Base-by-base conservation (phyloP, 2,888 invertebrate genomes). In the Drosophila crucigera region DNA sequence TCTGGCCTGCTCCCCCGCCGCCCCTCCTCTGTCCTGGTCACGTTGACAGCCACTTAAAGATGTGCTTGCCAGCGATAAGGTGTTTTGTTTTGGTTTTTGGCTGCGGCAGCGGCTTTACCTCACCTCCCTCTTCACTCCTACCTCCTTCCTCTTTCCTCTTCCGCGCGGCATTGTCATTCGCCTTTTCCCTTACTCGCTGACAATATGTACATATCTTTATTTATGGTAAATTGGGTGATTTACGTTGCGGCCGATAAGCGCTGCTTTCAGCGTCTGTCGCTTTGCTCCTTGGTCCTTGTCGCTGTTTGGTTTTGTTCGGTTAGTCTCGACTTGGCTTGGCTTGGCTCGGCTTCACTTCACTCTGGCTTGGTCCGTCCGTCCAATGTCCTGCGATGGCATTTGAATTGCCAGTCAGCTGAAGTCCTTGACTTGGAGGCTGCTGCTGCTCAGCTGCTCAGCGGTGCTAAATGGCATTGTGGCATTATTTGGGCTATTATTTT, bases 11-110 rank as follows among this genome's bases (percentile, higher is more conserved):
- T 9, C 0, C 49, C 14, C 22, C 6, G 16, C 16, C 7, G 9
- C 28, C 7, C 5, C 55, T 55, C 1, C 37, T 35, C n/a, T 19
- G 52, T 25, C 60, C 30, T 63, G 65, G 70, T 79, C 76, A 74
- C 76, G 91, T 83, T 91, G 91, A 91, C 91, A 91, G 91, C 78
- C 89, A 84, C 84, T 91, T 90, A 79, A 89, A 90, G 91, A 91
- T 91, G 84, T 80, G 80, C 83, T 82, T 78, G 74, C 63, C 56
- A 56, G 77, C 78, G 91, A 91, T 91, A 91, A 88, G 89, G 78
- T 90, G 85, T 84, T 83, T 83, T 90, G 78, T 83, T 82, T 89
- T 81, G 70, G 59, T 65, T 77, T 76, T 76, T 67, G 65, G 75
- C 58, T 50, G 52, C 37, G 55, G 28, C 33, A 39, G 67, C 60